Conservation (phyloP, 2,888 invertebrate species). For the Neoascia interrupta region DNA sequence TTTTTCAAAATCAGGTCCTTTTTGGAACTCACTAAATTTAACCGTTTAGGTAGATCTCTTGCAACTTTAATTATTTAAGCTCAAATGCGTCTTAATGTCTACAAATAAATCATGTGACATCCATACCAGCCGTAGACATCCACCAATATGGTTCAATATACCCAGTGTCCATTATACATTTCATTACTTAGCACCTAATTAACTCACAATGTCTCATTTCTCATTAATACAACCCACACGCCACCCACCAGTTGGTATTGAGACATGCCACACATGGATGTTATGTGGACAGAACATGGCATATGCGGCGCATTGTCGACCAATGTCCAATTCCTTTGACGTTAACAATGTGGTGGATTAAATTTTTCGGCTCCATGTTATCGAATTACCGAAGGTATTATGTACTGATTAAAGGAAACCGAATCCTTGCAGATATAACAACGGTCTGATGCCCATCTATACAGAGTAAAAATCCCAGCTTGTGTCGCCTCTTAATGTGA, state of each 20-base stretch:
- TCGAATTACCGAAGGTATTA: slow-evolving; percentile 18
- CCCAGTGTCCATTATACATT: slow-evolving; percentile 22
- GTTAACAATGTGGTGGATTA: slow-evolving; percentile 41
- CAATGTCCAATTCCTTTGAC: slow-evolving; percentile 30
- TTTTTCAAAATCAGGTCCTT: too few relatives aligned
- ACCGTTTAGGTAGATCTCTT: too few relatives aligned
- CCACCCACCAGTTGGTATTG: not conserved
- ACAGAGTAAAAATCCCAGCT: slow-evolving; percentile 22
- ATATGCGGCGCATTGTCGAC: slow-evolving; percentile 10
- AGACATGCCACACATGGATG: not conserved
- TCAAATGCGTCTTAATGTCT: too few relatives aligned
- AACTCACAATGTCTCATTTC: slow-evolving; percentile 20
- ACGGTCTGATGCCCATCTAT: slow-evolving; percentile 30
- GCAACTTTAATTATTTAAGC: too few relatives aligned
- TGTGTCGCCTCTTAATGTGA: slow-evolving; percentile 28
- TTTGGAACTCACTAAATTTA: too few relatives aligned
- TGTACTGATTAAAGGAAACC: not conserved
- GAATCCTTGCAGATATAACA: slow-evolving; percentile 22
- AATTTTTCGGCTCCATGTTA: slow-evolving; percentile 38
- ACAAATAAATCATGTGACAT: too few relatives aligned
- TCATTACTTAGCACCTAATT: slow-evolving; percentile 29
- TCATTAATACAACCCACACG: not conserved
- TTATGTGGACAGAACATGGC: slow-evolving; percentile 9
- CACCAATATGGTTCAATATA: too few relatives aligned
- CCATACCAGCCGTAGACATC: too few relatives aligned